Conservation (phyloP, 1,140 invertebrate species). For the Bombus huntii region DNA sequence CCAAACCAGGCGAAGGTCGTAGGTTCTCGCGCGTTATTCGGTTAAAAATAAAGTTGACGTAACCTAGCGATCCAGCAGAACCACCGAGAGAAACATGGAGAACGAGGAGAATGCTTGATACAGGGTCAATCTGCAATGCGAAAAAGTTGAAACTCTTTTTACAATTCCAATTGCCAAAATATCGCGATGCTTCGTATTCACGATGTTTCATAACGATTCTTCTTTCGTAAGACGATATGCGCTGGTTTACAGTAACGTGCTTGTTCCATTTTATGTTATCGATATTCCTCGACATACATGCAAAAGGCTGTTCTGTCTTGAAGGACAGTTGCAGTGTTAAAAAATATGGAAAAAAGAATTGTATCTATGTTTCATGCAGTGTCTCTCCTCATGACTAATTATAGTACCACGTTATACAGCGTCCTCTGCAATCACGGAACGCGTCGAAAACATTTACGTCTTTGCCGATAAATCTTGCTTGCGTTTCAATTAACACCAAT, state of each 20-base stretch:
- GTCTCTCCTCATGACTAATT: not conserved
- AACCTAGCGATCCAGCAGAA: slow-evolving; percentile 39
- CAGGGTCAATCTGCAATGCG: slow-evolving; percentile 1
- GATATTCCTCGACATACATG: not conserved
- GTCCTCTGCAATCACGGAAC: not conserved
- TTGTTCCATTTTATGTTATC: not conserved
- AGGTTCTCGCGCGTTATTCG: slow-evolving; percentile 39
- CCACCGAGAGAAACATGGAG: slow-evolving; percentile 20
- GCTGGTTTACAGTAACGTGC: not conserved
- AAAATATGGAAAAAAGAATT: not conserved
- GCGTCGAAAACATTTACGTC: not conserved
- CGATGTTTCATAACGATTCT: not conserved
- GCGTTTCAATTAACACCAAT: not conserved
- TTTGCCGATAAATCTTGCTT: slow-evolving; percentile 1
- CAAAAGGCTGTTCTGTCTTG: not conserved
- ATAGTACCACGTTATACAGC: not conserved
- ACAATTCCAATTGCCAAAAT: not conserved
- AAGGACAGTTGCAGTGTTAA: not conserved
- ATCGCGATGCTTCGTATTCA: not conserved
- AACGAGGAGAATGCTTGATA: not conserved
- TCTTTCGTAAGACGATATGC: not conserved
- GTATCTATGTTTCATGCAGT: not conserved
- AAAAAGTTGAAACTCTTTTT: not conserved
- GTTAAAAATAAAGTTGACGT: slow-evolving; percentile 72
- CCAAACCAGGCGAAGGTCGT: slow-evolving; percentile 59